These are phyloP conservation scores for Oreochromis grahami DNA, from an alignment of 2,797 vertebrate genomes.

Conservation along the genomic window DNA sequence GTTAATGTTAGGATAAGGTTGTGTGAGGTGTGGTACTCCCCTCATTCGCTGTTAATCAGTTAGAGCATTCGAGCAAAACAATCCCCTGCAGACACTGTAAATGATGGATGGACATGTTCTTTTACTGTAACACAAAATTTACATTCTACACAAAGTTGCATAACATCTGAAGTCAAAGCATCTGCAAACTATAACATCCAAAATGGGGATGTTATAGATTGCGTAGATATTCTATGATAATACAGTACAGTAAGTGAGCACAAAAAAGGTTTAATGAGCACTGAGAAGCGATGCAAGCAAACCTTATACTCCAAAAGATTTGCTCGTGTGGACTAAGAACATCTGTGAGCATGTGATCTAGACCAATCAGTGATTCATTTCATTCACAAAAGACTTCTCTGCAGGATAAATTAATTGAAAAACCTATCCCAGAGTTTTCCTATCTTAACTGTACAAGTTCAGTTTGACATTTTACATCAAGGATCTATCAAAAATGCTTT, in stretches of 20 bases:
- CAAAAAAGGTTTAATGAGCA: constrained; percentile 3
- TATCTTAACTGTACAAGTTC: neutral
- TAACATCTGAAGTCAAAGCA: neutral
- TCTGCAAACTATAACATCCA: constrained; percentile 18
- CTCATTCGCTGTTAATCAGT: neutral
- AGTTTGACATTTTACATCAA: neutral
- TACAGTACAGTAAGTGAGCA: neutral
- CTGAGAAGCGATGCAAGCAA: constrained; percentile 6
- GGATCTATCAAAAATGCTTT: constrained; percentile 1
- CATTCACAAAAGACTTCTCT: neutral
- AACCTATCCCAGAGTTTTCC: constrained; percentile 3
- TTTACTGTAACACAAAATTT: neutral
- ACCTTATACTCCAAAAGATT: neutral
- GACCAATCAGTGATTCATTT: neutral
- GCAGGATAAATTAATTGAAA: neutral
- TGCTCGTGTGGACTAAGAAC: neutral
- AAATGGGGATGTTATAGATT: constrained; percentile 11
- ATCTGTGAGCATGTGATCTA: neutral
- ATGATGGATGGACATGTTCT: neutral
- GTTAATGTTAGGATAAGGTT: constrained; percentile 22
- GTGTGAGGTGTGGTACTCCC: neutral
- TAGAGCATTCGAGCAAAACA: constrained; percentile 17
- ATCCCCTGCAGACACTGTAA: neutral
- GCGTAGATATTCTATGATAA: neutral
- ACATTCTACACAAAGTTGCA: constrained; percentile 7